phyloP scores from a whole-genome alignment of 2,797 vertebrate genomes.

The Trichosurus vulpecula region DNA sequence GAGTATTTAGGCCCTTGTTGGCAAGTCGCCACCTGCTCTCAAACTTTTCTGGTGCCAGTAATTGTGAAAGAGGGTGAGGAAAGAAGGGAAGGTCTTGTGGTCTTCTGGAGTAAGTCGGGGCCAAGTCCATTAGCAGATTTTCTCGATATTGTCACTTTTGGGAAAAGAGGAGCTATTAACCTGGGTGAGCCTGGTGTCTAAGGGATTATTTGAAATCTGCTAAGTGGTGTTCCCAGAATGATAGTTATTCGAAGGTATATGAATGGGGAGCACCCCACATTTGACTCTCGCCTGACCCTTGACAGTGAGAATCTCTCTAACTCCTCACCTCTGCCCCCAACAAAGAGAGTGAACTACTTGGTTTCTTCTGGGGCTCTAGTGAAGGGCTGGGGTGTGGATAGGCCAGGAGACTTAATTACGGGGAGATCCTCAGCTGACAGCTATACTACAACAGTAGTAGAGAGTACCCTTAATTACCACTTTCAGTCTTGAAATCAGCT shows the following conservation, averaged over 20 bases:
- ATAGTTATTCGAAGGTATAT: not conserved
- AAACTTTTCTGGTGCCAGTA: not conserved
- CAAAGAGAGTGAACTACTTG: not conserved
- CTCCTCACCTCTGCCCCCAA: not conserved
- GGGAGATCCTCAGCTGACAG: slow-evolving; percentile 8
- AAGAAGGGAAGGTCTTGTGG: not conserved
- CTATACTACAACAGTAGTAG: not conserved
- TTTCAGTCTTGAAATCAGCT: slow-evolving; percentile 18
- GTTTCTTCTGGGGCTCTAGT: not conserved
- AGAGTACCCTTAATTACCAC: slow-evolving; percentile 16
- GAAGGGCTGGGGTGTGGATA: not conserved
- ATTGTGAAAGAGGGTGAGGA: not conserved
- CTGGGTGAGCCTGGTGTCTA: not conserved
- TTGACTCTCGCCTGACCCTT: slow-evolving; percentile 1
- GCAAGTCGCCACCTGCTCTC: not conserved
- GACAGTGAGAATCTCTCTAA: not conserved
- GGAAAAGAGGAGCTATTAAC: not conserved
- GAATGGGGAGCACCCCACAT: not conserved
- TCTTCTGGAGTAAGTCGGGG: not conserved
- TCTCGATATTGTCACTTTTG: not conserved
- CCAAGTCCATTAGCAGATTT: slow-evolving; percentile 11
- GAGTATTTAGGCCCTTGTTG: not conserved
- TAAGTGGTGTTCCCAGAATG: not conserved
- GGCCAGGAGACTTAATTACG: slow-evolving; percentile 1
- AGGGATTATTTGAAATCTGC: not conserved